Evolutionary conservation across 2,888 invertebrate genomes (phyloP), one percentile per base, ranked within the genome.

Genomic region (Antheraea yamamai): DNA sequence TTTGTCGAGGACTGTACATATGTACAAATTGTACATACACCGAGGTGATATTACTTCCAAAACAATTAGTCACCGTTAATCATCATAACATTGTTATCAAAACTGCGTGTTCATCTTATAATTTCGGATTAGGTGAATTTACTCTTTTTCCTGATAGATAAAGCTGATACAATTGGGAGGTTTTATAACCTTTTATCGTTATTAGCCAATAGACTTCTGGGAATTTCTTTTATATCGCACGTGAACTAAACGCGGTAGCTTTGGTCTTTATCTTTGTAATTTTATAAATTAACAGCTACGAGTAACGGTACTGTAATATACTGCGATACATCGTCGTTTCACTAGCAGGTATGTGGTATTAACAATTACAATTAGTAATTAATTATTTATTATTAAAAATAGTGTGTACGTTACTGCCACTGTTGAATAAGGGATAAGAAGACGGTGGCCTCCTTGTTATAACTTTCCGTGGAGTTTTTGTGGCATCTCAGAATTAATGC

Each of bases 311-410:
- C 30, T 72, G 58, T 26, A 75, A 75, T 47, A 26, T 61, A 61
- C 26, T 7, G 20, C 61, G 68, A 35, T 26, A 74, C 26, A 81
- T 83, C 83, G 83, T 78, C 81, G 81, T 78, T 71, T 72, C 79
- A 77, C 80, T 77, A 79, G 79, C 83, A 84, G 84, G 88, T 88
- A 75, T 83, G 84, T 80, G 35, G 18, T 73, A 30, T 39, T 47
- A 20, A 70, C n/a, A 10, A 35, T 39, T 39, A 10, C 18, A 70
- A 39, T 8, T 61, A 61, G 23, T 58, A 7, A n/a, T n/a, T 58
- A n/a, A 10, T 61, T 61, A 12, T 61, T 61, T 12, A 61, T 4
- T 61, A 61, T 23, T 20, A 61, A 61, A 61, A 23, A 47, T 10
- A 47, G 47, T 47, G 12, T 47, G 47, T 47, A 47, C 12, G 2